Percentiles rank a stretch among this genome's conserved stretches.
phyloP scores from a whole-genome alignment of 2,888 invertebrate genomes.

The Morpho achilles region DNA sequence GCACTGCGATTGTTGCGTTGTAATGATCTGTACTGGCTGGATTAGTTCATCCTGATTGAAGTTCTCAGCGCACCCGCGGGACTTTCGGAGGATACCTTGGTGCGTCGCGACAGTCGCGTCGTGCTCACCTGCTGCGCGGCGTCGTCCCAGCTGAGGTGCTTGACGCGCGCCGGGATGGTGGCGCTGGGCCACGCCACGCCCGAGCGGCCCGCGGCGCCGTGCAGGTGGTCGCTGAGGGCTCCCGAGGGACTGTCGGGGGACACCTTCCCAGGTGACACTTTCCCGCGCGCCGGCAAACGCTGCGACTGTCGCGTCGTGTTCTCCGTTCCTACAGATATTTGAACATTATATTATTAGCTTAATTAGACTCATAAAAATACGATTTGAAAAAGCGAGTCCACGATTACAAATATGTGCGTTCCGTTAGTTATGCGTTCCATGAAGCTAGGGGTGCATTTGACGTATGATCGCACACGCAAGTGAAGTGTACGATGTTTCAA shows the following conservation, averaged over 20 bases:
- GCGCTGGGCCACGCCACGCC: slow-evolving; percentile 83
- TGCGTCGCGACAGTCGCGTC: no score
- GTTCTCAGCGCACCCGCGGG: no score
- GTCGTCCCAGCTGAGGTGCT: slow-evolving; percentile 89
- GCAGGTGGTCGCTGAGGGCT: slow-evolving; percentile 60
- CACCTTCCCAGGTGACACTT: slow-evolving; percentile 44
- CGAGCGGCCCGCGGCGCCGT: slow-evolving; percentile 53
- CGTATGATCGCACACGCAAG: no score
- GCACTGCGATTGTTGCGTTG: neutral
- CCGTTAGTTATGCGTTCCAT: no score
- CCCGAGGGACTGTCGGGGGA: slow-evolving; percentile 34
- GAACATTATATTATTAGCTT: no score
- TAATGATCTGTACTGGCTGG: no score
- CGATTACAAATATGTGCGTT: neutral
- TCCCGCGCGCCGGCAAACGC: slow-evolving; percentile 49
- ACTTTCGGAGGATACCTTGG: no score
- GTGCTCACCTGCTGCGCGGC: slow-evolving; percentile 19
- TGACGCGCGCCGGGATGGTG: slow-evolving; percentile 84
- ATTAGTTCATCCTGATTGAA: no score
- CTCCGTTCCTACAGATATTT: neutral
- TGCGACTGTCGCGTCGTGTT: slow-evolving; percentile 47
- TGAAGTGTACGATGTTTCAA: no score
- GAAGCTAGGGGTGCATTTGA: no score
- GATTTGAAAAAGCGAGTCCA: no score
- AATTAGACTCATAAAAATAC: no score